Evolutionary conservation across 2,888 invertebrate genomes (phyloP), one percentile per base, ranked within the genome.

Genomic region (Polyommatus icarus): DNA sequence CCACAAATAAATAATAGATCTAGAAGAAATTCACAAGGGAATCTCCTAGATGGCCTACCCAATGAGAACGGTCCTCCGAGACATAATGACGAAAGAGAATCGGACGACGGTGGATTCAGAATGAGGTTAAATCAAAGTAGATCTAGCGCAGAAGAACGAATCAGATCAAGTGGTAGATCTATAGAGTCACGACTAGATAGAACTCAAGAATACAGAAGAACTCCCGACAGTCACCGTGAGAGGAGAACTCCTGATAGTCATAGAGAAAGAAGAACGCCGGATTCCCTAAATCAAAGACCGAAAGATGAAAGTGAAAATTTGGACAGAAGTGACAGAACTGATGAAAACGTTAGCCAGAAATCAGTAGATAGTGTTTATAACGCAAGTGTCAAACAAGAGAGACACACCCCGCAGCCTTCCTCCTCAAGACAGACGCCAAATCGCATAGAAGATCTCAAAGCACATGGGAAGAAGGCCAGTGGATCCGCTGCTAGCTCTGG

Each of bases 401-500:
- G 86, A 0, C 90, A 88, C 79, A 88, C 88, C 78, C 91, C 93
- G n/a, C 94, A 92, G 76, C 92, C 93, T 0, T 93, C 94, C 1
- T 95, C 95, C 0, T 90, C 92, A n/a, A 87, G 93, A 84, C 90
- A 91, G 79, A 90, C 93, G 1, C 93, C 93, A 7, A 93, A 85
- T 80, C 88, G 93, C 81, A 92, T 94, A 87, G 94, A 94, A 89
- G 95, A 91, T 86, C 88, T 90, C 81, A 94, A 94, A 81, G 89
- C 89, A 20, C 89, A 90, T 78, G 91, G 93, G 12, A 93, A 93
- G 82, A 93, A 91, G 15, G 90, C 95, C 0, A 87, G 91, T 71
- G 95, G 95, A 24, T 96, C 96, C 15, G 95, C 95, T 5, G 95
- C 95, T 46, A 96, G 96, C 87, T 96, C 96, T 88, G 94, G 94